Conservation (phyloP, 2,797 vertebrate species). For the Simalia tracyae region DNA sequence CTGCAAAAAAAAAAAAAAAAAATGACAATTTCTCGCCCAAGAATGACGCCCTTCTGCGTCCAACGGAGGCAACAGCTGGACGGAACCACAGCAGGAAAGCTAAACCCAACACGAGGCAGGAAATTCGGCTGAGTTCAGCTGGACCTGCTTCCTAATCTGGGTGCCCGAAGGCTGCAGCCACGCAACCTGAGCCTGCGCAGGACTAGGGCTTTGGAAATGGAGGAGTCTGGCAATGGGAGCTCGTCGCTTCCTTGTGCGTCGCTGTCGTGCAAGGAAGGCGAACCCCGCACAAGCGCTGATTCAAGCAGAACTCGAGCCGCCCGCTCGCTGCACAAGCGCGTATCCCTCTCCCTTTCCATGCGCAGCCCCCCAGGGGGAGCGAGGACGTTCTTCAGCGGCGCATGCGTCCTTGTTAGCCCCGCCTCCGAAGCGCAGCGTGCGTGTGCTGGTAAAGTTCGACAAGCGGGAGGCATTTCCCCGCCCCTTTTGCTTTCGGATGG, state of each 20-base stretch:
- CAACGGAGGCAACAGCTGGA: neutral
- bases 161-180: neutral
- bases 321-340: neutral
- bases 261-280: neutral
- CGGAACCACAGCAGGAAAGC: too few species aligned
- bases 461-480: conserved; percentile 1
- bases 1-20: neutral
- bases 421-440: neutral
- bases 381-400: neutral
- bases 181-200: neutral
- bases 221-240: neutral
- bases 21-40: neutral
- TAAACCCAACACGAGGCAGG: too few species aligned
- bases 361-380: neutral
- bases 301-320: neutral
- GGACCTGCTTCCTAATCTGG: neutral
- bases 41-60: neutral
- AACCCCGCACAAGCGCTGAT: neutral
- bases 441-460: conserved; percentile 53
- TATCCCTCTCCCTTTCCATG: neutral
- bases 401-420: neutral
- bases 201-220: neutral
- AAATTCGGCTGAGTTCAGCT: too few species aligned
- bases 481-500: neutral
- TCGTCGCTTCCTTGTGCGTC: neutral